Conservation (phyloP, 2,113 vertebrate species). For the Engystomops pustulosus region DNA sequence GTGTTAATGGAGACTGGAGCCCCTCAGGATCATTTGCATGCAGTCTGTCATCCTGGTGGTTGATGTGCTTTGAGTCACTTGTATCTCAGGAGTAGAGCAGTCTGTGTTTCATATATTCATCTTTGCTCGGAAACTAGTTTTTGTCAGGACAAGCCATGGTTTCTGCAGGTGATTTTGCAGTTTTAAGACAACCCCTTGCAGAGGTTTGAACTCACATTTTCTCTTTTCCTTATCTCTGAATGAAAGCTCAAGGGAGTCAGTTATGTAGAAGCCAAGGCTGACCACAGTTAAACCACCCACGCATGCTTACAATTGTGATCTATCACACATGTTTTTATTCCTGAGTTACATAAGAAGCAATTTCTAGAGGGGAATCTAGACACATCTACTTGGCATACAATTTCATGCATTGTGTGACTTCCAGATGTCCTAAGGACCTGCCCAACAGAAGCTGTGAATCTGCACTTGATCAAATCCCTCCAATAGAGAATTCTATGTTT, state of each 20-base stretch:
- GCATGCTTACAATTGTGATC: conserved; percentile 68
- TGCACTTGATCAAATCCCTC: conserved; percentile 47
- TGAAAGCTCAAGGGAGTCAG: conserved; percentile 48
- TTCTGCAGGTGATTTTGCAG: neutral
- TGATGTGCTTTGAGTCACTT: no score
- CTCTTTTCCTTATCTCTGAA: conserved; percentile 49
- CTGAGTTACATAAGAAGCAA: conserved; percentile 63
- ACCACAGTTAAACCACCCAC: conserved; percentile 69
- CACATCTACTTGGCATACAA: conserved; percentile 62
- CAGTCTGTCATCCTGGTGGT: no score
- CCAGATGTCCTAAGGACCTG: conserved; percentile 61
- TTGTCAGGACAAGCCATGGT: neutral
- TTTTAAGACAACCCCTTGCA: neutral
- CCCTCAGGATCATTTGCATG: no score
- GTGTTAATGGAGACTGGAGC: no score
- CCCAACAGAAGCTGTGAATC: conserved; percentile 58
- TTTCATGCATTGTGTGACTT: conserved; percentile 57
- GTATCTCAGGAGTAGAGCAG: no score
- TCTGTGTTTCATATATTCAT: neutral
- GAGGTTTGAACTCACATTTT: conserved; percentile 10
- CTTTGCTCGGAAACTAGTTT: neutral
- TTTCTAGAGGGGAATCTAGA: conserved; percentile 57
- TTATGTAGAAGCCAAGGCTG: conserved; percentile 65
- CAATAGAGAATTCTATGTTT: conserved; percentile 49
- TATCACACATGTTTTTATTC: conserved; percentile 67